A percentile compares a stretch with the other conserved stretches of the same genome.
Evolutionary conservation across 2,888 invertebrate genomes (phyloP).

Genomic region (Elysia crispata): DNA sequence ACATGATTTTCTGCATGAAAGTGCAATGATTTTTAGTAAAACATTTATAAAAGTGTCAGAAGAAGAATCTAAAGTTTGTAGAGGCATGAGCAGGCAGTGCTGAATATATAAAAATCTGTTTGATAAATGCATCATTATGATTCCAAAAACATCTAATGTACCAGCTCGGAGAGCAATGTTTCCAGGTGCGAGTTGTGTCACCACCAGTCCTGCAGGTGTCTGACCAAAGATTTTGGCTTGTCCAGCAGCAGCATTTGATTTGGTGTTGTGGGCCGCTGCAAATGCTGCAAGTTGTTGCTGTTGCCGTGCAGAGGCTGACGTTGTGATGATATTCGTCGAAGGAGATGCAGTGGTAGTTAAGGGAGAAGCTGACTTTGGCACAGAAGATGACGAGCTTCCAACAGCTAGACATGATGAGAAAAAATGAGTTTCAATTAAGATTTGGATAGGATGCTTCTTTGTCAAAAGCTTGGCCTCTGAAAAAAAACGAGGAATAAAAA

Average conservation of each 20-base stretch:
- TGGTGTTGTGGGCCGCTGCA: constrained; percentile 26
- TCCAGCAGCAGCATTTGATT: background rate
- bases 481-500: too few relatives aligned
- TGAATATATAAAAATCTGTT: too few relatives aligned
- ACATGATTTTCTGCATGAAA: too few relatives aligned
- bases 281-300: constrained; percentile 26
- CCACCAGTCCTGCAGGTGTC: constrained; percentile 64
- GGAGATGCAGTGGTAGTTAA: background rate
- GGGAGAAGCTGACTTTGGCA: background rate
- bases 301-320: constrained; percentile 40
- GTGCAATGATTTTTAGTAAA: background rate
- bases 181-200: constrained; percentile 67
- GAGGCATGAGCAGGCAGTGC: background rate
- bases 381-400: background rate
- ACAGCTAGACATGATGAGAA: background rate
- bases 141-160: too few relatives aligned
- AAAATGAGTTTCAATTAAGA: background rate
- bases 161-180: constrained; percentile 65
- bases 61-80: background rate
- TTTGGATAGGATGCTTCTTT: too few relatives aligned
- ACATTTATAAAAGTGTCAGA: background rate
- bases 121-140: too few relatives aligned
- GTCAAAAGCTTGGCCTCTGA: too few relatives aligned
- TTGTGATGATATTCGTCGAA: constrained; percentile 21
- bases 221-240: constrained; percentile 65